phyloP scores from a whole-genome alignment of 2,113 vertebrate species.

The Sphyrna mokarran region DNA sequence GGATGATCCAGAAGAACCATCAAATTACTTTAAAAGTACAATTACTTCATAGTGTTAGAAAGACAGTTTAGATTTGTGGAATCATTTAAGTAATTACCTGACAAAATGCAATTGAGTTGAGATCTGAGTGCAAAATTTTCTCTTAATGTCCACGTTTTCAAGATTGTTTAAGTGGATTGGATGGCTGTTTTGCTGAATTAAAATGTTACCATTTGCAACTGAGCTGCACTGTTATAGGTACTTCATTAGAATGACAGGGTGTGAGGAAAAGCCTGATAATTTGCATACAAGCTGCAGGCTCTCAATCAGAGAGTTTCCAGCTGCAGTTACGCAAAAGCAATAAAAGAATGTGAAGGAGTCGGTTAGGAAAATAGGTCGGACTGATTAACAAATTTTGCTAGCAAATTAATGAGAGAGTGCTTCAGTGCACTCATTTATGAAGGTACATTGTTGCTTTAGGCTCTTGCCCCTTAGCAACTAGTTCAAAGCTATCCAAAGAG shows the following conservation, averaged over 20 bases:
- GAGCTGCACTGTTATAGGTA: not conserved
- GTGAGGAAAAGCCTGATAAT: not conserved
- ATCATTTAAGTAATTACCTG: not conserved
- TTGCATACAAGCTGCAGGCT: not conserved
- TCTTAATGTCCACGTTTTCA: not conserved
- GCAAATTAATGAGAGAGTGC: not conserved
- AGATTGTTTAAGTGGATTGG: not conserved
- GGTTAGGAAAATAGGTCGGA: not conserved
- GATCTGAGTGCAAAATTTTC: not conserved
- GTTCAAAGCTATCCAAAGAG: not conserved
- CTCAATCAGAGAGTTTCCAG: not conserved
- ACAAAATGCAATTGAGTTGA: not conserved
- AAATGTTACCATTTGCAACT: not conserved
- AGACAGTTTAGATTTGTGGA: not conserved
- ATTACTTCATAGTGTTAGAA: too few relatives aligned
- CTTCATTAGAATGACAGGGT: not conserved
- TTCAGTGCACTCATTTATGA: not conserved
- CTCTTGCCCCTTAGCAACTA: not conserved
- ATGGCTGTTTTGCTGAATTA: not conserved
- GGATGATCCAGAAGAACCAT: not conserved
- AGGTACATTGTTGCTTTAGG: not conserved
- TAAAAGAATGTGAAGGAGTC: not conserved
- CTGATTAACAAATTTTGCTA: not conserved
- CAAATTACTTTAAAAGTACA: not conserved
- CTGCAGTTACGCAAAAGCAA: not conserved